These are phyloP conservation scores for Allacma fusca DNA, from an alignment of 2,888 invertebrate species.

Conservation along the genomic window DNA sequence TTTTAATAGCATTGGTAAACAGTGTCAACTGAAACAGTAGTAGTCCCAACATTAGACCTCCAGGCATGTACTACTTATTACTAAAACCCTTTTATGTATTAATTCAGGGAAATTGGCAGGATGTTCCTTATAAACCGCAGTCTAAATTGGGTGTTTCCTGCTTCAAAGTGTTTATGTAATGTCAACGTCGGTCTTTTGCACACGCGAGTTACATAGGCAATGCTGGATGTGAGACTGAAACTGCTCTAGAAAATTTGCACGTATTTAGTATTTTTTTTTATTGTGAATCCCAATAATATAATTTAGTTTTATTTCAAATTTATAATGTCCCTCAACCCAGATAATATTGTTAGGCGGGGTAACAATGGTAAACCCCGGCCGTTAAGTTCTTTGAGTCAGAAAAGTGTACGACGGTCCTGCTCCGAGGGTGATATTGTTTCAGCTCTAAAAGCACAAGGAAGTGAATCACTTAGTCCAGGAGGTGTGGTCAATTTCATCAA, in stretches of 20 bases:
- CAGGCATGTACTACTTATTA: too few relatives aligned
- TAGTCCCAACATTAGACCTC: too few relatives aligned
- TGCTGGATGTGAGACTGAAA: too few relatives aligned
- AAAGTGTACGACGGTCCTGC: constrained; percentile 50
- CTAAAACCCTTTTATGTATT: background rate
- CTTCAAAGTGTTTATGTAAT: background rate
- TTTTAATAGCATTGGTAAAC: too few relatives aligned
- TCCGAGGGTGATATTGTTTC: constrained; percentile 42
- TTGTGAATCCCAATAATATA: too few relatives aligned
- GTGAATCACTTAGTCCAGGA: background rate
- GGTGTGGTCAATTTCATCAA: constrained; percentile 59
- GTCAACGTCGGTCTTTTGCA: background rate
- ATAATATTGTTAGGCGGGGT: background rate
- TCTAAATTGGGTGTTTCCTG: background rate
- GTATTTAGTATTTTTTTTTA: too few relatives aligned
- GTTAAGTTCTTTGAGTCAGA: background rate
- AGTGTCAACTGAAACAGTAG: background rate
- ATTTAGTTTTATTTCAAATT: too few relatives aligned
- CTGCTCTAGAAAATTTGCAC: too few relatives aligned
- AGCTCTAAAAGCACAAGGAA: constrained; percentile 26
- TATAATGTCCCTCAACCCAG: too few relatives aligned
- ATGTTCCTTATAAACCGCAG: constrained; percentile 5
- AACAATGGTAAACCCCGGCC: background rate
- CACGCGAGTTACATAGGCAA: too few relatives aligned
- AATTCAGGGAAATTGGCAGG: background rate